Conservation (phyloP, 2,797 vertebrate genomes). For the Gymnocypris eckloni region DNA sequence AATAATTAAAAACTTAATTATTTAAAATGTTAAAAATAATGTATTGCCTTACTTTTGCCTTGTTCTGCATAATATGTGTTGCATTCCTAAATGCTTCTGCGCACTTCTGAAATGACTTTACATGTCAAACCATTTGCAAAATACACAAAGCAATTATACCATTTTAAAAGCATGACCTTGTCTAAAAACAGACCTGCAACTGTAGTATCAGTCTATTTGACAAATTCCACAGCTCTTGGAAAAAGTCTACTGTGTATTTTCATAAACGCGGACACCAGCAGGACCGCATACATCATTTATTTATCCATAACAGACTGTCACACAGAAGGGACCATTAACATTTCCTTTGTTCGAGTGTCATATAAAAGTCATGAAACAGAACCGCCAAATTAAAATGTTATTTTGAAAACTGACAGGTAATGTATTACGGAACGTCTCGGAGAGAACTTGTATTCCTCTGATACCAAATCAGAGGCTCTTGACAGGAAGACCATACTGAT, state of each 20-base stretch:
- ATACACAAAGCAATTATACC: neutral
- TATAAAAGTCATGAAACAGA: neutral
- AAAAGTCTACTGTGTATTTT: constrained; percentile 2
- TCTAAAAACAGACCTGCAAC: neutral
- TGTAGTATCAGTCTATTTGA: neutral
- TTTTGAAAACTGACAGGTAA: constrained; percentile 24
- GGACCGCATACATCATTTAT: constrained; percentile 7
- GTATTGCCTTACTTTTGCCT: no score
- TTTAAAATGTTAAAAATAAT: no score
- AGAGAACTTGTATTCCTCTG: constrained; percentile 29
- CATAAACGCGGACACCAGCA: constrained; percentile 14
- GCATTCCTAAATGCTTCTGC: neutral
- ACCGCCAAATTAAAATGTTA: constrained; percentile 6
- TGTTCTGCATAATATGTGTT: neutral
- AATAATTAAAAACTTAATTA: no score
- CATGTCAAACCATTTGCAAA: constrained; percentile 6
- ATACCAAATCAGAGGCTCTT: constrained; percentile 37
- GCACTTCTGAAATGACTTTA: neutral
- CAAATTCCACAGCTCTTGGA: neutral
- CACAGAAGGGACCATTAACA: neutral
- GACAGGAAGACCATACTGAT: constrained; percentile 66
- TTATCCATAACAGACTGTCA: constrained; percentile 13
- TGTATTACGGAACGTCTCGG: constrained; percentile 17
- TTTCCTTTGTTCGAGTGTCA: constrained; percentile 5
- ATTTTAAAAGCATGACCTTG: neutral